Evolutionary conservation across 1,140 invertebrate species (phyloP).

Genomic region (Bradynema listronoti): DNA sequence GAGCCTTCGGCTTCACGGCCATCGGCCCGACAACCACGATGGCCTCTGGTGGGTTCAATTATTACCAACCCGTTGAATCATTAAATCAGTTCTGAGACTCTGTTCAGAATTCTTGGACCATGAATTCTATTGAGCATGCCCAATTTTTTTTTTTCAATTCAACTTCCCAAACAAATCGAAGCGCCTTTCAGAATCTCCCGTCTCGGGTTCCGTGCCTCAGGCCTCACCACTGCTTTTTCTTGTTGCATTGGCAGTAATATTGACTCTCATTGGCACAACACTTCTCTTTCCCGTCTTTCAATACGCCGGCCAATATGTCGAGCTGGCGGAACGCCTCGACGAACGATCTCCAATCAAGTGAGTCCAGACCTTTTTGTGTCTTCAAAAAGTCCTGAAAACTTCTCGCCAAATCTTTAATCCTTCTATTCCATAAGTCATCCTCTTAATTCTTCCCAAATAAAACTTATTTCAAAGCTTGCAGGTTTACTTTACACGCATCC

Average conservation of each 20-base stretch:
- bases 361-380: constrained; percentile 45
- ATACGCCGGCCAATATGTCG: constrained; percentile 29
- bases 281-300: constrained; percentile 32
- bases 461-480: not conserved
- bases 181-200: not conserved
- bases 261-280: constrained; percentile 19
- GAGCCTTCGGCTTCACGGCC: constrained; percentile 7
- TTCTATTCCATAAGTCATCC: too few species aligned
- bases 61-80: not conserved
- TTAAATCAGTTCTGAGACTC: too few species aligned
- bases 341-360: constrained; percentile 49
- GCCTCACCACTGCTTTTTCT: constrained; percentile 14
- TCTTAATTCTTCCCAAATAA: too few species aligned
- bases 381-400: too few species aligned
- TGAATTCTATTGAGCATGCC: not conserved
- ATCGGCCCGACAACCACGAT: too few species aligned
- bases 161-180: not conserved
- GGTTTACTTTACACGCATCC: constrained; percentile 15
- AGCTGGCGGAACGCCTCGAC: constrained; percentile 7
- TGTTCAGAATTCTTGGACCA: too few species aligned
- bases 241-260: constrained; percentile 14
- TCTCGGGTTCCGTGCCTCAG: not conserved
- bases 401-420: too few species aligned
- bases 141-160: not conserved
- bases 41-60: too few species aligned